These are phyloP conservation scores for Prosopocoilus inquinatus DNA, from an alignment of 2,888 invertebrate species.

Conservation along the genomic window DNA sequence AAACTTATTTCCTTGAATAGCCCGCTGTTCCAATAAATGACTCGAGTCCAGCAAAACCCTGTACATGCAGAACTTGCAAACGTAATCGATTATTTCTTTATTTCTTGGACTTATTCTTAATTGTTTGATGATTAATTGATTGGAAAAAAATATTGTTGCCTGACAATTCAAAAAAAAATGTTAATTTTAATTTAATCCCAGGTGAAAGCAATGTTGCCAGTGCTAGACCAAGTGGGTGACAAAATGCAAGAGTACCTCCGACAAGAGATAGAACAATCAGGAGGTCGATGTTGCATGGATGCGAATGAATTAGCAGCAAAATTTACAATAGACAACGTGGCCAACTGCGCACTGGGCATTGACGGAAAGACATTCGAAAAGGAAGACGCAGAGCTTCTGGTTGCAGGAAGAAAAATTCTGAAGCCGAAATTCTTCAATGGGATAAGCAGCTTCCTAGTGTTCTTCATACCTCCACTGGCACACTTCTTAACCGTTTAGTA, in stretches of 20 bases:
- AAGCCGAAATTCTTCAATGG: conserved; percentile 24
- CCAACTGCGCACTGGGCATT: conserved; percentile 46
- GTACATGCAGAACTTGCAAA: no score
- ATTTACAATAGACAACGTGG: conserved; percentile 46
- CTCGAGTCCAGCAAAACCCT: no score
- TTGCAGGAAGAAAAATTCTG: conserved; percentile 37
- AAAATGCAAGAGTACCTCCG: conserved; percentile 43
- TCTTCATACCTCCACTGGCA: conserved; percentile 3
- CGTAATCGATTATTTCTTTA: no score
- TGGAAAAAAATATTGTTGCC: no score
- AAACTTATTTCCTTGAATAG: no score
- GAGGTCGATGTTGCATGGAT: conserved; percentile 38
- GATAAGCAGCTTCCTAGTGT: conserved; percentile 10
- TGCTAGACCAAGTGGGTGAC: conserved; percentile 47
- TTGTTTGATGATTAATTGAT: background rate
- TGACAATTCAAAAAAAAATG: background rate
- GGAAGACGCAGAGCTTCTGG: conserved; percentile 34
- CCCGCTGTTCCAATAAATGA: no score
- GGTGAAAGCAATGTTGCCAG: conserved; percentile 50
- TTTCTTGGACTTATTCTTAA: background rate
- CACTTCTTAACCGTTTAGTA: conserved; percentile 1
- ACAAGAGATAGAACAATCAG: conserved; percentile 31
- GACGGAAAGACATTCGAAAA: conserved; percentile 42
- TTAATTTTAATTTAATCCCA: background rate
- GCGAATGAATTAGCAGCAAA: conserved; percentile 43